phyloP scores from a whole-genome alignment of 92 coral and sea anemone genomes.

The Epizoanthus rinbou region DNA sequence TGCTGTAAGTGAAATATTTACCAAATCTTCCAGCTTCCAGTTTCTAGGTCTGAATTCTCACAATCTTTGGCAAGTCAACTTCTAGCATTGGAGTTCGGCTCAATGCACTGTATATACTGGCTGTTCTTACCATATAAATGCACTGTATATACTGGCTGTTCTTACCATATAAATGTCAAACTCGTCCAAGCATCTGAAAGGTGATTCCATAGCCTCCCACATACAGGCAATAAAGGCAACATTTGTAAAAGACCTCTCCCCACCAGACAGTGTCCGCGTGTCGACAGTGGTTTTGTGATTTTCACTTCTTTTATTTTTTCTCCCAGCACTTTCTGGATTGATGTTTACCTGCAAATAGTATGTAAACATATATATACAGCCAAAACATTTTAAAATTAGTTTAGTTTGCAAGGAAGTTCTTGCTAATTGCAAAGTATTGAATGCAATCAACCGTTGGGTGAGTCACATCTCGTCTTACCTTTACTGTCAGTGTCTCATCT shows the following conservation, averaged over 20 bases:
- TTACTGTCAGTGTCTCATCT: constrained; percentile 22
- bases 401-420: too few relatives aligned
- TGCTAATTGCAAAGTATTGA: too few relatives aligned
- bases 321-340: constrained; percentile 17
- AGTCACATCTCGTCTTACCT: constrained; percentile 29
- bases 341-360: constrained; percentile 45
- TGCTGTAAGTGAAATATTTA: too few relatives aligned
- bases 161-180: constrained; percentile 63
- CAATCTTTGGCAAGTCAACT: too few relatives aligned
- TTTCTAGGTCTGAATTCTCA: too few relatives aligned
- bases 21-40: too few relatives aligned
- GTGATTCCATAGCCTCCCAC: constrained; percentile 66
- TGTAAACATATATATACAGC: too few relatives aligned
- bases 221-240: constrained; percentile 45
- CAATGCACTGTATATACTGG: too few relatives aligned
- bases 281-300: not conserved
- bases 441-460: not conserved
- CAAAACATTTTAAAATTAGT: too few relatives aligned
- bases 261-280: constrained; percentile 48
- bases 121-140: constrained; percentile 51
- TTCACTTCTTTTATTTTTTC: constrained; percentile 27
- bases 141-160: not conserved
- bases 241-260: constrained; percentile 55
- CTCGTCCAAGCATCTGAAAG: constrained; percentile 61
- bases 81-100: too few relatives aligned